Base-by-base conservation (phyloP, 2,888 invertebrate genomes). In the Dasypolia templi region DNA sequence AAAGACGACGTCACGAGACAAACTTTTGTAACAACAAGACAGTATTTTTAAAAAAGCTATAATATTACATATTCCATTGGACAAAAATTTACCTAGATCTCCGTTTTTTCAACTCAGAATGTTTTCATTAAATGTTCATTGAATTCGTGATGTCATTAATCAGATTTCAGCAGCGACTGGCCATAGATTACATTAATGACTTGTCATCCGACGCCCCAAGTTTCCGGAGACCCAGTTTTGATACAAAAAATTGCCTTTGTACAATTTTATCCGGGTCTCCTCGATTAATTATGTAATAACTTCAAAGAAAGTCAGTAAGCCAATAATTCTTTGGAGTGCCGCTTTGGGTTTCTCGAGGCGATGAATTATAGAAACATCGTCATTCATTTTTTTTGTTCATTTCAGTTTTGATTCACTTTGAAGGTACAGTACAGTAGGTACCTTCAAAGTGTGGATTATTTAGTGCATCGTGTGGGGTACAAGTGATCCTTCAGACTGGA, bases 221-320 rank as follows among this genome's bases (percentile, higher is more conserved):
- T 77, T 86, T 77, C 35, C 72, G 53, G 51, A 55, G 26, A 17
- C 67, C 73, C 71, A 77, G 69, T 80, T 81, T 72, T 72, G 62
- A 75, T 62, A 67, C 68, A 76, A 86, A 83, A 87, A 87, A 81
- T 65, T 79, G 65, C 80, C 63, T n/a, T n/a, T 74, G 66, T 46
- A 61, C 53, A 70, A 78, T 72, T 74, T 79, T 84, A 65, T 76
- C 58, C 44, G 68, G 59, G 80, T 67, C 63, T 70, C 76, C 79
- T 73, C 83, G 76, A 83, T 87, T 88, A 87, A 89, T 89, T 85
- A 88, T 87, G 87, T 83, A 88, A 86, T 84, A 86, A 83, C 77
- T 86, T 88, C 79, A 87, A 86, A 89, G 82, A 81, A 88, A 87
- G 81, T 83, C 82, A 80, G 86, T 77, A 82, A 86, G 83, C 78